Base-by-base conservation (phyloP, 1,140 invertebrate genomes). In the Elysia chlorotica region DNA sequence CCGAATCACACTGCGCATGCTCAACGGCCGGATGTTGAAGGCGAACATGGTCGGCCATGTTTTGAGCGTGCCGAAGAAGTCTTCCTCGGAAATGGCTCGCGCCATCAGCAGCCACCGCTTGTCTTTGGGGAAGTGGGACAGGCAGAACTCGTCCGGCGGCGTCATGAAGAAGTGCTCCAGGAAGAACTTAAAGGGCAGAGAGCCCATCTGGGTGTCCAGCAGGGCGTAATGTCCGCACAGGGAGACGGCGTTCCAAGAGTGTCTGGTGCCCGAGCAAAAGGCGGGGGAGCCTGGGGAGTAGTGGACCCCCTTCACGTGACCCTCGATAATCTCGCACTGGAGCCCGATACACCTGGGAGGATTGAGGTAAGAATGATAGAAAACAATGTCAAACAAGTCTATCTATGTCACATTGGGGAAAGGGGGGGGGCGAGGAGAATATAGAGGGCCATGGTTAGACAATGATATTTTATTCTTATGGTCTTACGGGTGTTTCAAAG, bases 41-140 rank as follows among this genome's bases (percentile, higher is more conserved):
- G 81, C 78, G 71, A 83, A 82, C 82, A 83, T 83, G 10, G 82
- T 78, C 14, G 82, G 82, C 82, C 82, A 83, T 2, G 81, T 81
- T 75, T 83, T 83, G 0, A 82, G 71, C 0, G 78, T 80, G n/a
- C 71, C 77, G 65, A 81, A 79, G 70, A 83, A 83, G 28, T 74
- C 78, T 33, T 79, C 78, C 23, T 79, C 65, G 25, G 78, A 74
- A 17, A 79, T 72, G 10, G 75, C 63, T 61, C 81, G 78, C 25
- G 81, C 79, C 82, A 83, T 83, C 37, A 81, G 59, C 65, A 80
- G 74, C 82, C 82, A 83, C 65, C 73, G 78, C 65, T 81, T 81
- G 71, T 83, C 79, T 61, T 81, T 78, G 10, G 82, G 82, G 63
- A 79, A 81, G 74, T 83, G 82, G 23, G 82, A 82, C 48, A 83